Percentiles rank a stretch among this genome's conserved stretches.
phyloP scores from a whole-genome alignment of 2,888 invertebrate genomes.

The Lepidochitona cinerea region DNA sequence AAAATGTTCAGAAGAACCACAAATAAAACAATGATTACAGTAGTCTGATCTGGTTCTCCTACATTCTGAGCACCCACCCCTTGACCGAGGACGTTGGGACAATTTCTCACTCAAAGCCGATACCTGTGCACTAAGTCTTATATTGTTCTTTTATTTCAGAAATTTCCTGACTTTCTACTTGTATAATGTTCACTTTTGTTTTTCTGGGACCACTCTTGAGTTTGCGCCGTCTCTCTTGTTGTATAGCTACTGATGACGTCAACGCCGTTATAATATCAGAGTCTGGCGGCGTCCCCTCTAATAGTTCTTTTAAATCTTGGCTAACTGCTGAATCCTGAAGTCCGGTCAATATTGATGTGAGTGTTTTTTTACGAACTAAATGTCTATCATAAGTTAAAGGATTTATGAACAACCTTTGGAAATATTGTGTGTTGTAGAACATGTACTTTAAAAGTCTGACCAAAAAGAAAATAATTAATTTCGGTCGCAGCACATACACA shows the following conservation, averaged over 20 bases:
- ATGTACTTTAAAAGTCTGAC: no score
- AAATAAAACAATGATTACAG: not conserved
- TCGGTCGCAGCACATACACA: no score
- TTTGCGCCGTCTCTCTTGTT: slow-evolving; percentile 4
- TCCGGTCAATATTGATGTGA: slow-evolving; percentile 6
- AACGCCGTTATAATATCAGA: not conserved
- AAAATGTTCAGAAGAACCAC: not conserved
- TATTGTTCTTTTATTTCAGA: not conserved
- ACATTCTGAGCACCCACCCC: not conserved
- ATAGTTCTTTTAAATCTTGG: slow-evolving; percentile 9
- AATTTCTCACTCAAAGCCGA: not conserved
- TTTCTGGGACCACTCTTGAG: not conserved
- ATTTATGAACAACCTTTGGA: no score
- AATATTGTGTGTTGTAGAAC: no score
- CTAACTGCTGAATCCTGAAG: not conserved
- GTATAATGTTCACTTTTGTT: not conserved
- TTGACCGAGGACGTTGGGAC: no score
- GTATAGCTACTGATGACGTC: not conserved
- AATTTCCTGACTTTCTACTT: not conserved
- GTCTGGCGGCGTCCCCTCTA: not conserved
- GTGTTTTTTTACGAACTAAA: not conserved
- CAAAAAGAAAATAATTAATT: no score
- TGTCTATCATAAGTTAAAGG: no score
- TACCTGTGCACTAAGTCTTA: not conserved
- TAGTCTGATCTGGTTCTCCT: not conserved